phyloP scores from a whole-genome alignment of 2,888 invertebrate genomes.

The Rhagium mordax region DNA sequence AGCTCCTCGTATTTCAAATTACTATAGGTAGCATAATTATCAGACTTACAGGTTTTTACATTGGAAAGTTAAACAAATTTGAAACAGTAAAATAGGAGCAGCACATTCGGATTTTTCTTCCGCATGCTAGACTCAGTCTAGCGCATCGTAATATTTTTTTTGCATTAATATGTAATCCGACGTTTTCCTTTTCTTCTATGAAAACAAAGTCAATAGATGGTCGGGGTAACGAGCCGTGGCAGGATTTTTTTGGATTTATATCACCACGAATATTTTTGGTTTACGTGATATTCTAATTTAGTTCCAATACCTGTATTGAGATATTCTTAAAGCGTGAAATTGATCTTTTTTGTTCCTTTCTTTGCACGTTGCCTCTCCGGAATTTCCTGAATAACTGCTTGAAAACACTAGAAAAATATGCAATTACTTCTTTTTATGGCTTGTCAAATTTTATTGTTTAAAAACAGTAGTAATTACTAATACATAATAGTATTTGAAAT shows the following conservation, averaged over 20 bases:
- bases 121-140: background rate
- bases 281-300: background rate
- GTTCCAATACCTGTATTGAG: background rate
- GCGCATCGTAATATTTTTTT: background rate
- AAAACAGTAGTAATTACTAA: no score
- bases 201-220: background rate
- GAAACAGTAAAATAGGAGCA: background rate
- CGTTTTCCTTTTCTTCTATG: background rate
- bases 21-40: no score
- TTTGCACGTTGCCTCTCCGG: background rate
- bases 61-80: background rate
- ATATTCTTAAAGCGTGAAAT: conserved; percentile 2
- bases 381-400: background rate
- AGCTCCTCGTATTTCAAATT: no score
- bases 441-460: background rate
- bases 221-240: background rate
- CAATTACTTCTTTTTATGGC: background rate
- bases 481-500: background rate
- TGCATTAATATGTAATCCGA: background rate
- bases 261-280: background rate
- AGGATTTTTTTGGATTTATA: background rate
- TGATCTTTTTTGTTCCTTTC: background rate
- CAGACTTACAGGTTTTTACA: no score
- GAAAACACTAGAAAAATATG: background rate
- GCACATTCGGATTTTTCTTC: background rate